Evolutionary conservation across 2,888 invertebrate species (phyloP).

Genomic region (Athalia rosae): DNA sequence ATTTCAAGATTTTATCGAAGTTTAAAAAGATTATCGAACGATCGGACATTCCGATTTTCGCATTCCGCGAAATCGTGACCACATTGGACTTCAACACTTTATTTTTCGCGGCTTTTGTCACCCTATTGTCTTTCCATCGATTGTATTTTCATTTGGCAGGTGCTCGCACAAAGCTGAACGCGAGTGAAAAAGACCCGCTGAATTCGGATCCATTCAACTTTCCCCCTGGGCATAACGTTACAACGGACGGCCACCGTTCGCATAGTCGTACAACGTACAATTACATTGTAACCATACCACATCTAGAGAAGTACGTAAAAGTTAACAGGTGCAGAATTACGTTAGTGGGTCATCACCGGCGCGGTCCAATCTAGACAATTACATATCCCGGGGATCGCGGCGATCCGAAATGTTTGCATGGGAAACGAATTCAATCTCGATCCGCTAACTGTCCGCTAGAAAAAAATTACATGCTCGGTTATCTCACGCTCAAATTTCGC

Average conservation of each 20-base stretch:
- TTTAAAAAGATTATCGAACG: not conserved
- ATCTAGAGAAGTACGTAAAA: not conserved
- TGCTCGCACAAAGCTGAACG: not conserved
- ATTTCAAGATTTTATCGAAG: too few species aligned
- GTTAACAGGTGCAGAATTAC: slow-evolving; percentile 33
- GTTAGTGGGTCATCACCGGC: slow-evolving; percentile 35
- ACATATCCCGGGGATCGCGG: not conserved
- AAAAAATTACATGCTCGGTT: not conserved
- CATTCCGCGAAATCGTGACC: not conserved
- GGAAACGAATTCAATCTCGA: slow-evolving; percentile 25
- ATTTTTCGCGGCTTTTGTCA: not conserved
- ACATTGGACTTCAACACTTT: not conserved
- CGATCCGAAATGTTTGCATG: not conserved
- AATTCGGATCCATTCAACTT: not conserved
- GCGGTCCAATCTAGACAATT: slow-evolving; percentile 28
- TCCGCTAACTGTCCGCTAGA: not conserved
- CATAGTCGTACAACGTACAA: not conserved
- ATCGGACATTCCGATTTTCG: not conserved
- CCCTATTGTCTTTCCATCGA: not conserved
- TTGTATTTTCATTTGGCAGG: too few species aligned
- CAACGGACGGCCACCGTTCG: not conserved
- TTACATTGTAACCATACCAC: not conserved
- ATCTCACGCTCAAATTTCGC: not conserved
- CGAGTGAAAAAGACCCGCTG: not conserved
- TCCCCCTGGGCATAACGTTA: slow-evolving; percentile 32